These are phyloP conservation scores for Canis aureus DNA, from an alignment of 2,113 vertebrate genomes.

Conservation along the genomic window DNA sequence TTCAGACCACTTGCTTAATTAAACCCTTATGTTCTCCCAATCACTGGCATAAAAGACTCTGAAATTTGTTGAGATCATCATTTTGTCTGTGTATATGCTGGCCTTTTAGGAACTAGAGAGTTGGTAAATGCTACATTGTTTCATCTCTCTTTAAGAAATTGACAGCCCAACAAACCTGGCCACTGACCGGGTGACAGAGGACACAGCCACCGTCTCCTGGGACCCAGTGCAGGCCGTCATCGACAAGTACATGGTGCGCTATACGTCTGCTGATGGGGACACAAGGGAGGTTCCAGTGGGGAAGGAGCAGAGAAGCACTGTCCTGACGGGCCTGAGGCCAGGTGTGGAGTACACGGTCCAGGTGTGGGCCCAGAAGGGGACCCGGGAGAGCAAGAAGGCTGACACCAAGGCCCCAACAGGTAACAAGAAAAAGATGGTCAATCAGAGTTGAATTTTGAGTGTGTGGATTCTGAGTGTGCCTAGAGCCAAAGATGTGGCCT, in stretches of 20 bases:
- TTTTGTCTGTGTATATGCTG: not conserved
- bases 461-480: not conserved
- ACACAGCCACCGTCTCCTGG: conserved; percentile 88
- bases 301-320: conserved; percentile 83
- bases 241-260: conserved; percentile 90
- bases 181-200: conserved; percentile 87
- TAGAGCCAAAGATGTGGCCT: not conserved
- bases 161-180: conserved; percentile 87
- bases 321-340: conserved; percentile 86
- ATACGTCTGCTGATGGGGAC: conserved; percentile 87
- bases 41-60: not conserved
- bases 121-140: not conserved
- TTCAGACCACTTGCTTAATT: conserved; percentile 24
- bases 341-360: conserved; percentile 87
- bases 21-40: not conserved
- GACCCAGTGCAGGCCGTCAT: conserved; percentile 86
- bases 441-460: not conserved
- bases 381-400: conserved; percentile 85
- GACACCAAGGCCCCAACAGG: conserved; percentile 77
- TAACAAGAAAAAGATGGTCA: not conserved
- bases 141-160: conserved; percentile 71
- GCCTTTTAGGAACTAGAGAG: not conserved
- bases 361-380: conserved; percentile 89
- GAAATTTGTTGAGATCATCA: not conserved
- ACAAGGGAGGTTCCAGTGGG: conserved; percentile 84